Evolutionary conservation across 23 tunicate genomes (phyloP).

Genomic region (Styela clava): DNA sequence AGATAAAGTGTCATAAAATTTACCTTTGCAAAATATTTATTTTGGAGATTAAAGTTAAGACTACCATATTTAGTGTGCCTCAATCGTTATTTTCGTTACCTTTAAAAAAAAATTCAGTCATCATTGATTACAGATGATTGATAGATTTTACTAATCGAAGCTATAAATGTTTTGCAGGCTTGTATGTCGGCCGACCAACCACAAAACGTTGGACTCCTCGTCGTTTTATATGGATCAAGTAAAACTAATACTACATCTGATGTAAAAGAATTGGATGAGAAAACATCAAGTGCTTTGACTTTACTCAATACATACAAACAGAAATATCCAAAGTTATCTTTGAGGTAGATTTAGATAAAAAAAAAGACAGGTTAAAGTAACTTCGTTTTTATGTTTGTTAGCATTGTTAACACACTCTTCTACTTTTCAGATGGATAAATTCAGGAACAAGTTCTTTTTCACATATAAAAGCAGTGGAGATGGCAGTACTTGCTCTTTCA

Average conservation of each 20-base stretch:
- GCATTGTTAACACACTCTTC: too few species aligned
- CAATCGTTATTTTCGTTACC: too few species aligned
- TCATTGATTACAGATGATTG: too few species aligned
- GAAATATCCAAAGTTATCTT: constrained; percentile 78
- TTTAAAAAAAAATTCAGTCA: too few species aligned
- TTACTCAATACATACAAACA: constrained; percentile 78
- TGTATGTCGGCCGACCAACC: constrained; percentile 78
- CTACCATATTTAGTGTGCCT: too few species aligned
- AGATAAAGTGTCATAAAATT: too few species aligned
- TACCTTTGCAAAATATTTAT: too few species aligned
- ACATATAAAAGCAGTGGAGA: constrained; percentile 43
- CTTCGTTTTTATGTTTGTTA: too few species aligned
- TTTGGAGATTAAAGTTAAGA: too few species aligned
- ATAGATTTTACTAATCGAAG: too few species aligned
- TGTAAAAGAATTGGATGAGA: constrained; percentile 25
- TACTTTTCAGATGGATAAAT: constrained; percentile 72
- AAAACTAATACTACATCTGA: not conserved
- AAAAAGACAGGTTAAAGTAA: too few species aligned
- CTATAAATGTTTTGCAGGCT: constrained; percentile 42
- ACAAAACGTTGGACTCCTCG: constrained; percentile 59
- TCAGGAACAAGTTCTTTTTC: constrained; percentile 51
- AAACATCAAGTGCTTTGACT: constrained; percentile 48
- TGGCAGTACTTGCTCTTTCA: constrained; percentile 71
- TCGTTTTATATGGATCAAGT: constrained; percentile 44
- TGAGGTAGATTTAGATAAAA: constrained; percentile 51